Evolutionary conservation across 2,797 vertebrate species (phyloP), one percentile per base, ranked within the genome.

Genomic region (Falco berigora): DNA sequence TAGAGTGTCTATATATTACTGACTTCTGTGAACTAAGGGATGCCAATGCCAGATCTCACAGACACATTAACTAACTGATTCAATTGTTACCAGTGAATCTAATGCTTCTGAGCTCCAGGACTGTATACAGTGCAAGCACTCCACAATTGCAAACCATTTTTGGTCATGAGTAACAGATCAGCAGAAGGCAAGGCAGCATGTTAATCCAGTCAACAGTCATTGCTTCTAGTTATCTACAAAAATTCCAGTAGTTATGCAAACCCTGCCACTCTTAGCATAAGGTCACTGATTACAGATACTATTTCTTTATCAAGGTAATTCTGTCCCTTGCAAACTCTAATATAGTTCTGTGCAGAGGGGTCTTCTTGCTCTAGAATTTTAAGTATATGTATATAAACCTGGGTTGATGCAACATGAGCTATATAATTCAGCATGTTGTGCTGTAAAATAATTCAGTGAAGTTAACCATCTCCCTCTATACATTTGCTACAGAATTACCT

Each of bases 11-110:
- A 58, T 85, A 95, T 94, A 94, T 91, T 94, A 97, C 93, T 71
- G 88, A 94, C 92, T 94, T 82, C 83, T 97, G 90, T 80, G 95
- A 94, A 92, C 94, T 91, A 75, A 92, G 76, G 92, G 83, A 96
- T 95, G 90, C 61, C 95, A 84, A 47, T 86, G 88, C 82, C 93
- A 95, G 96, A 94, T 96, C 95, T 91, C 86, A 75, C 49, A 94
- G 81, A 34, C 58, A 80, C 81, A 83, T 89, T 88, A 90, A 85
- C 85, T 71, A 80, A 81, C 90, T 62, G 58, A 84, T 93, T 85
- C 25, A 12, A 23, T 86, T 9, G 14, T 79, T 66, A 93, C 84
- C 86, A 72, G 61, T 63, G 68, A 80, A 83, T 75, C 84, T 74
- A 83, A 59, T 42, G 67, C 71, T 82, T 84, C 86, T 25, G 66